Conservation (phyloP, 2,113 vertebrate species). For the Nyctereutes procyonoides region DNA sequence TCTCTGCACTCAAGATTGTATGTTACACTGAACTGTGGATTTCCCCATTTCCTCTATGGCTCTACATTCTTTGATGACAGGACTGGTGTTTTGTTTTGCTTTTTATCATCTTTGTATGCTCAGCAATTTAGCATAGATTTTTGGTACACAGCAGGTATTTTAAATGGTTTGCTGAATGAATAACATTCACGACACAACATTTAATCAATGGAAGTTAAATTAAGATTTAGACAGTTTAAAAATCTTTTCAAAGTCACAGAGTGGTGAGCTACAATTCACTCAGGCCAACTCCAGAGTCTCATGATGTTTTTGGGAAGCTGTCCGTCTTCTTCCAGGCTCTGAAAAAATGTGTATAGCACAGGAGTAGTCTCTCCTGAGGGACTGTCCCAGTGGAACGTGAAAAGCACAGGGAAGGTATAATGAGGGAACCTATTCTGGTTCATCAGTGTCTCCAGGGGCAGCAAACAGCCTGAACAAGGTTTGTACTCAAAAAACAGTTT, state of each 20-base stretch:
- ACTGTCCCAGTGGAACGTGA: too few species aligned
- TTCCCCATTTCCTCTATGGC: neutral
- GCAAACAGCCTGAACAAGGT: rapidly evolving
- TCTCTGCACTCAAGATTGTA: rapidly evolving
- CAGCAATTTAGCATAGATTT: neutral
- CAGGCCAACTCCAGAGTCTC: neutral
- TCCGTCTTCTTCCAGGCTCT: neutral
- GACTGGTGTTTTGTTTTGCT: neutral
- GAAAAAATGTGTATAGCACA: rapidly evolving
- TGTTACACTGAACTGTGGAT: rapidly evolving
- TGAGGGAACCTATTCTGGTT: rapidly evolving
- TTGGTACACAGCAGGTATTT: neutral
- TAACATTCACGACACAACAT: neutral
- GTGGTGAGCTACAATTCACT: neutral
- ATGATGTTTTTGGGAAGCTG: neutral
- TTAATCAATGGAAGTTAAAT: neutral
- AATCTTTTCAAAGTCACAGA: neutral
- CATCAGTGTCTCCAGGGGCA: rapidly evolving
- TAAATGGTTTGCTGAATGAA: neutral
- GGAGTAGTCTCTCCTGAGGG: neutral
- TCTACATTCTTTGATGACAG: neutral
- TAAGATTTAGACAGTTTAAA: neutral
- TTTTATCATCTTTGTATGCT: neutral
- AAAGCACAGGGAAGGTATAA: neutral
- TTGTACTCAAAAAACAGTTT: neutral